phyloP scores from a whole-genome alignment of 2,797 vertebrate genomes.

The Acropternis orthonyx region DNA sequence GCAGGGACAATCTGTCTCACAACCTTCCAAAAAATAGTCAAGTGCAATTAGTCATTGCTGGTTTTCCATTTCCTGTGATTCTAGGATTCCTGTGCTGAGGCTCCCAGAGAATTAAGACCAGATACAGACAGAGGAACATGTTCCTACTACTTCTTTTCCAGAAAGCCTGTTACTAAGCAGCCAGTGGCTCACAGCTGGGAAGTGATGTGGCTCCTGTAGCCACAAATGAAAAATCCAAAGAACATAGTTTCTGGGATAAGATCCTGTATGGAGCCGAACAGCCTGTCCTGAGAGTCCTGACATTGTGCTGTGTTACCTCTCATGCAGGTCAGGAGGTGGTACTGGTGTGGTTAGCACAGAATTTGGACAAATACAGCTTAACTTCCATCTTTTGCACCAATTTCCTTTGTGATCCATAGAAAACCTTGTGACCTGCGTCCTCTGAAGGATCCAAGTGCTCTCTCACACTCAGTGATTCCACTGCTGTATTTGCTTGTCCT shows the following conservation, averaged over 20 bases:
- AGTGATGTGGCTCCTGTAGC: background rate
- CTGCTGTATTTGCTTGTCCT: background rate
- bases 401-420: background rate
- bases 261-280: background rate
- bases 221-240: background rate
- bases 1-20: background rate
- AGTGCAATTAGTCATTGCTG: background rate
- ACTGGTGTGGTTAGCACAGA: background rate
- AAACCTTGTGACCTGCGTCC: background rate
- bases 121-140: background rate
- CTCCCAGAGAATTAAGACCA: background rate
- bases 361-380: background rate
- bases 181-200: background rate
- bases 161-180: background rate
- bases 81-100: background rate
- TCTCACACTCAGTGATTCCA: rapidly evolving
- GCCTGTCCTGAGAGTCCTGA: background rate
- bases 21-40: background rate
- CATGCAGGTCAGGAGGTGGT: background rate
- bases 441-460: background rate
- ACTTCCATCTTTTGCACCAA: background rate
- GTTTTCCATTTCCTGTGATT: background rate
- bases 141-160: background rate
- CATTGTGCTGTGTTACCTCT: background rate
- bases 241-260: background rate